Evolutionary conservation across 2,797 vertebrate genomes (phyloP), one percentile per base, ranked within the genome.

Genomic region (Pteropus rufus): DNA sequence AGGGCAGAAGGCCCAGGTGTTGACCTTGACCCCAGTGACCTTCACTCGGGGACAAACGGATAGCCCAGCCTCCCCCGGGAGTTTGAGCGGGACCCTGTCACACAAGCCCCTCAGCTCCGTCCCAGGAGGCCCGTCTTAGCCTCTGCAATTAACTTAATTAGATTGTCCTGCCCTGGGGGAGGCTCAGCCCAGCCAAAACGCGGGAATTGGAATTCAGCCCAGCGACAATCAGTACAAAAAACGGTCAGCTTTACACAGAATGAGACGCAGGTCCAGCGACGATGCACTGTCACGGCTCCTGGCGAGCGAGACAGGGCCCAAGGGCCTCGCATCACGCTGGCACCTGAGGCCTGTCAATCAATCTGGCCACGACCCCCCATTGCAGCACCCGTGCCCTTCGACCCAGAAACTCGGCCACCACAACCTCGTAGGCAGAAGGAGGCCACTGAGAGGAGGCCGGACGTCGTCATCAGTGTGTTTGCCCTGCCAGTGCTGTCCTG

Each of bases 221-320:
- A 11, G 31, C 1, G 2, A 9, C 54, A 29, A 54, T 19, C n/a
- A 62, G n/a, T 5, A 11, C 0, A 39, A 23, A 9, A 52, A 10
- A 8, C 1, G 0, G 11, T 36, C 34, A 5, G n/a, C 62, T 56
- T 39, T 9, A 18, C 41, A 11, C 39, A 23, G 44, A 76, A 36
- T 8, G 44, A 58, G 21, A 31, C 3, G 0, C 0, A 31, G 23
- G 18, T 10, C 58, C 0, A 39, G 5, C n/a, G 41, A 46, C 10
- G 0, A 1, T 0, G 8, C 2, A 0, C 62, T 34, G 1, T 10
- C 0, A 1, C 16, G 2, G n/a, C 56, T 15, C 31, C 34, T 0
- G 19, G 31, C 26, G 7, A 12, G 6, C 26, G 4, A 11, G 62
- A 5, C 19, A 9, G 7, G 7, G 8, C 26, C 31, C 24, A 11